phyloP scores from a whole-genome alignment of 2,888 invertebrate species.

The Agrochola lychnidis region DNA sequence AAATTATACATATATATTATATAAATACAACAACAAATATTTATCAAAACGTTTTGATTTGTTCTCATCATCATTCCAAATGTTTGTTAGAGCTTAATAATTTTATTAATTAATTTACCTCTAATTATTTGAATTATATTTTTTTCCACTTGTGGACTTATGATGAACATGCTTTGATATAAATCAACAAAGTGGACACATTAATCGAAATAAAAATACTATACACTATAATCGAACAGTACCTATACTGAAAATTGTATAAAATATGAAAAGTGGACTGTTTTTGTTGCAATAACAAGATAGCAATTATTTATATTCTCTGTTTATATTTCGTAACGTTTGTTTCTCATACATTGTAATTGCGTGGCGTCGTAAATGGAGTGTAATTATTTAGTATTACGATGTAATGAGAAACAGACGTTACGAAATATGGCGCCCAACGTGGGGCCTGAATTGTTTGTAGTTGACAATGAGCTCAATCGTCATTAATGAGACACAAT shows the following conservation, averaged over 20 bases:
- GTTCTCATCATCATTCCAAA: background rate
- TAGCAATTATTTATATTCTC: background rate
- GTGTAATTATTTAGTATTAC: slow-evolving; percentile 74
- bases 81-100: background rate
- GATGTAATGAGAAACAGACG: no score
- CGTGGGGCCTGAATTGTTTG: no score
- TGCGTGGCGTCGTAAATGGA: slow-evolving; percentile 27
- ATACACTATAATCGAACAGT: background rate
- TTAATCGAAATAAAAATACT: background rate
- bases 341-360: slow-evolving; percentile 23
- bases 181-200: background rate
- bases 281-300: background rate
- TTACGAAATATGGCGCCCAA: no score
- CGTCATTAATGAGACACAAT: no score
- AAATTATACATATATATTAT: background rate
- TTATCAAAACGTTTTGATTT: background rate
- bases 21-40: background rate
- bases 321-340: no score
- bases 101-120: no score
- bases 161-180: background rate
- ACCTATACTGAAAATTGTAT: background rate
- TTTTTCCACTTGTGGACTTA: background rate
- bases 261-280: background rate
- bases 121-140: background rate
- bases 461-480: no score